These are phyloP conservation scores for Lordiphosa andalusiaca DNA, from an alignment of 2,888 invertebrate species.

Conservation along the genomic window DNA sequence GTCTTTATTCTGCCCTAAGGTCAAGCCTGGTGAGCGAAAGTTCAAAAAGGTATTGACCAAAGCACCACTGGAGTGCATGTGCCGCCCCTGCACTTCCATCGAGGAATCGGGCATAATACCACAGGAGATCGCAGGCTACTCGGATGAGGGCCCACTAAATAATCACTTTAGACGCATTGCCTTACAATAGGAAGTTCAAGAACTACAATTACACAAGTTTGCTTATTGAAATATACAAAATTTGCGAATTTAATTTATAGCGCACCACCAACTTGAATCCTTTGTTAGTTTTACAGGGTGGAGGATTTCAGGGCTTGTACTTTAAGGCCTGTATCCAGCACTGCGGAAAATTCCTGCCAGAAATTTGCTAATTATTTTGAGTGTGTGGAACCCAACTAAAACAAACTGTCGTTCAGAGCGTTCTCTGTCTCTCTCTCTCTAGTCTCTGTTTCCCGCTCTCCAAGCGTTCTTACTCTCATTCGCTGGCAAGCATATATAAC, in stretches of 20 bases:
- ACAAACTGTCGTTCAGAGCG: too few relatives aligned
- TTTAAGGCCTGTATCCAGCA: too few relatives aligned
- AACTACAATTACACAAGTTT: conserved; percentile 23
- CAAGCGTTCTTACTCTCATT: too few relatives aligned
- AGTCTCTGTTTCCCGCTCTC: too few relatives aligned
- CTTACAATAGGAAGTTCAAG: conserved; percentile 80
- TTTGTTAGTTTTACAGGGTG: too few relatives aligned
- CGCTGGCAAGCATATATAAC: too few relatives aligned
- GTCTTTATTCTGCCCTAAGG: conserved; percentile 93
- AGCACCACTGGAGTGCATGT: conserved; percentile 96
- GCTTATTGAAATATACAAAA: conserved; percentile 48
- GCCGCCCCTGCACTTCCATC: conserved; percentile 93
- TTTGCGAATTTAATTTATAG: conserved; percentile 9
- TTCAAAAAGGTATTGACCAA: conserved; percentile 94
- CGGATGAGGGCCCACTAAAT: conserved; percentile 89
- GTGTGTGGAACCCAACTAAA: too few relatives aligned
- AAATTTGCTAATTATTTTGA: too few relatives aligned
- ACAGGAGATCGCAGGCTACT: conserved; percentile 93
- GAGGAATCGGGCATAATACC: conserved; percentile 93
- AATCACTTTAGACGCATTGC: conserved; percentile 89
- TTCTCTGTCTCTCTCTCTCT: too few relatives aligned
- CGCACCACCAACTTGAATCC: too few relatives aligned
- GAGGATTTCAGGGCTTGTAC: too few relatives aligned
- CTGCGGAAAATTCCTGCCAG: too few relatives aligned
- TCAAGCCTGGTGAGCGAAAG: conserved; percentile 91